These are phyloP conservation scores for Calosoma granatense DNA, from an alignment of 1,140 invertebrate species.

Conservation along the genomic window DNA sequence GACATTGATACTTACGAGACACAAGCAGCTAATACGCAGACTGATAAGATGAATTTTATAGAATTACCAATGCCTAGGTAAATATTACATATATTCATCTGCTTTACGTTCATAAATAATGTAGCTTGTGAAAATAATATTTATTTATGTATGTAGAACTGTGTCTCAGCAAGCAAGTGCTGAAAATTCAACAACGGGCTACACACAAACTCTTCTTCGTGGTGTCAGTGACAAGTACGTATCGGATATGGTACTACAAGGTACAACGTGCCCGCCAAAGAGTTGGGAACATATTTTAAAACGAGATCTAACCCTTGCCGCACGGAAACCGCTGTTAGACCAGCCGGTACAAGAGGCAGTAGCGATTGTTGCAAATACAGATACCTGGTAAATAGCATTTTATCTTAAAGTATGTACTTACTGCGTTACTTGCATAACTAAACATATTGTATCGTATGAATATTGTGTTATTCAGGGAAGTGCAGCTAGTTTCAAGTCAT, in stretches of 20 bases:
- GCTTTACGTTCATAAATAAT: no score
- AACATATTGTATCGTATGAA: background rate
- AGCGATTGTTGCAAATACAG: slow-evolving; percentile 73
- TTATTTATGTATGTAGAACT: background rate
- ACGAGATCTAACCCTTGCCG: slow-evolving; percentile 42
- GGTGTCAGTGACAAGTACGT: slow-evolving; percentile 59
- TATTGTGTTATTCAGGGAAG: slow-evolving; percentile 35
- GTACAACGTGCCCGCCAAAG: slow-evolving; percentile 37
- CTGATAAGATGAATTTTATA: slow-evolving; percentile 39
- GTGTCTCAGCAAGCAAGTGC: slow-evolving; percentile 15
- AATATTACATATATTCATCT: slow-evolving; percentile 25
- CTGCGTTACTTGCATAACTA: slow-evolving; percentile 4
- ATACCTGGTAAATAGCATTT: slow-evolving; percentile 57
- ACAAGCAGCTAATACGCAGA: slow-evolving; percentile 14
- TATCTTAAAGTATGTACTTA: slow-evolving; percentile 11
- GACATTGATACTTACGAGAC: slow-evolving; percentile 12
- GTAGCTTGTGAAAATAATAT: background rate
- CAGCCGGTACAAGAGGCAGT: slow-evolving; percentile 66
- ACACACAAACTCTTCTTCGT: slow-evolving; percentile 43
- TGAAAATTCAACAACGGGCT: slow-evolving; percentile 29
- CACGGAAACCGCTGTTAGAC: slow-evolving; percentile 49
- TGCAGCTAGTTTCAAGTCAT: slow-evolving; percentile 44
- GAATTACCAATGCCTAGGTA: slow-evolving; percentile 51
- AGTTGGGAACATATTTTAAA: slow-evolving; percentile 41
- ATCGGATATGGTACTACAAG: slow-evolving; percentile 64